phyloP scores from a whole-genome alignment of 1,140 invertebrate genomes.

The Musca domestica region DNA sequence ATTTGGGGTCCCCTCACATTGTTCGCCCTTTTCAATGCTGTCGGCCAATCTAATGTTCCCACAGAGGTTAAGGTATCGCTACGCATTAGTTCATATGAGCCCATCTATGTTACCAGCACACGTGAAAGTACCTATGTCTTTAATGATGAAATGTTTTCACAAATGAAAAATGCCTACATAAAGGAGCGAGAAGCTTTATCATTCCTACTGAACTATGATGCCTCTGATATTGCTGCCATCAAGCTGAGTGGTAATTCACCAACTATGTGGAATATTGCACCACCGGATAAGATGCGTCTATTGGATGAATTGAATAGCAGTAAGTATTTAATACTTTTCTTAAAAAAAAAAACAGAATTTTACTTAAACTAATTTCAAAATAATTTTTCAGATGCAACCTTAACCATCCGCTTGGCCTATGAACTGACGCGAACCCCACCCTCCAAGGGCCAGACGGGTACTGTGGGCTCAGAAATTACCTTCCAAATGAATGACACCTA shows the following conservation, averaged over 20 bases:
- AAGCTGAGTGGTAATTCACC: slow-evolving; percentile 81
- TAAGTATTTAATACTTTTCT: slow-evolving; percentile 32
- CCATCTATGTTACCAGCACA: slow-evolving; percentile 73
- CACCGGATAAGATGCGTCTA: slow-evolving; percentile 77
- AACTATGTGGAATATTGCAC: slow-evolving; percentile 88
- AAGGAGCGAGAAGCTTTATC: slow-evolving; percentile 65
- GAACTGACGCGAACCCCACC: slow-evolving; percentile 70
- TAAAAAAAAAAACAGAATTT: no score
- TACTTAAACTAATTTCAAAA: no score
- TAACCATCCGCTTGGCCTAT: slow-evolving; percentile 73
- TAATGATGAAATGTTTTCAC: slow-evolving; percentile 37
- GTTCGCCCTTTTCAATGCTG: slow-evolving; percentile 92
- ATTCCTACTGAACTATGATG: slow-evolving; percentile 86
- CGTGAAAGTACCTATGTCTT: slow-evolving; percentile 47
- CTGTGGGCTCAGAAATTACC: slow-evolving; percentile 59
- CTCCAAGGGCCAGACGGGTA: slow-evolving; percentile 66
- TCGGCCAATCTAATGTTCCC: slow-evolving; percentile 85
- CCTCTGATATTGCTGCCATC: slow-evolving; percentile 79
- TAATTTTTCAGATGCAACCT: slow-evolving; percentile 53
- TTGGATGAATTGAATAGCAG: slow-evolving; percentile 51
- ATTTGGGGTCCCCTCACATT: slow-evolving; percentile 97
- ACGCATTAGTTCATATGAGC: slow-evolving; percentile 85
- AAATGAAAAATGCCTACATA: slow-evolving; percentile 41
- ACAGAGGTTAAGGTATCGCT: slow-evolving; percentile 81
- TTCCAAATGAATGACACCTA: slow-evolving; percentile 56